phyloP scores from a whole-genome alignment of 2,113 vertebrate species.

The Canis aureus region DNA sequence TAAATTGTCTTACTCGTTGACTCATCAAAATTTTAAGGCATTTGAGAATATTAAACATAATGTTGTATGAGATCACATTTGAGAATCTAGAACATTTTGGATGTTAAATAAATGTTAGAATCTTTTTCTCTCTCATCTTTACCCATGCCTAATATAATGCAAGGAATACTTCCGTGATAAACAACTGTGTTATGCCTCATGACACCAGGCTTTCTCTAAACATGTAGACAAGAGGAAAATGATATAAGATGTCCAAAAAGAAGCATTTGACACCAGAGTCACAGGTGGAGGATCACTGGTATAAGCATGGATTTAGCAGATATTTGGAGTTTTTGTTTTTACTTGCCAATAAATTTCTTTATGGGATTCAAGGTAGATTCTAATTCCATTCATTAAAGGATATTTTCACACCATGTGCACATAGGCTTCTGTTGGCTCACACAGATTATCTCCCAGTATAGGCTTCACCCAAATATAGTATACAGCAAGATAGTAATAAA shows the following conservation, averaged over 20 bases:
- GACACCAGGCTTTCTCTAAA: slow-evolving; percentile 45
- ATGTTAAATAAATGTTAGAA: not conserved
- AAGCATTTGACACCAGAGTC: not conserved
- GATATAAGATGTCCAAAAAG: not conserved
- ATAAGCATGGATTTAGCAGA: not conserved
- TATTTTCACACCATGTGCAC: not conserved
- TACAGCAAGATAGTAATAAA: not conserved
- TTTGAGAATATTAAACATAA: not conserved
- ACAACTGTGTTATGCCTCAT: not conserved
- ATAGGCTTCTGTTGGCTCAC: not conserved
- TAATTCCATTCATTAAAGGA: slow-evolving; percentile 12
- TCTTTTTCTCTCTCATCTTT: not conserved
- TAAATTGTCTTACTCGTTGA: not conserved
- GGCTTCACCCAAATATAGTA: not conserved
- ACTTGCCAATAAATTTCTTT: slow-evolving; percentile 33
- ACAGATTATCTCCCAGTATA: not conserved
- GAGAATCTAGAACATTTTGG: not conserved
- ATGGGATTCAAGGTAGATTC: not conserved
- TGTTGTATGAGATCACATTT: not conserved
- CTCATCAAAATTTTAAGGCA: not conserved
- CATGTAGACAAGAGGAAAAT: not conserved
- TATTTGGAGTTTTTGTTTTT: not conserved
- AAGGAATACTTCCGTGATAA: not conserved
- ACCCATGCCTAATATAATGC: not conserved
- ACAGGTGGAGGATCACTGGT: not conserved